A percentile compares a stretch with the other conserved stretches of the same genome.
phyloP scores from a whole-genome alignment of 2,888 invertebrate genomes.

The Hybos culiciformis region DNA sequence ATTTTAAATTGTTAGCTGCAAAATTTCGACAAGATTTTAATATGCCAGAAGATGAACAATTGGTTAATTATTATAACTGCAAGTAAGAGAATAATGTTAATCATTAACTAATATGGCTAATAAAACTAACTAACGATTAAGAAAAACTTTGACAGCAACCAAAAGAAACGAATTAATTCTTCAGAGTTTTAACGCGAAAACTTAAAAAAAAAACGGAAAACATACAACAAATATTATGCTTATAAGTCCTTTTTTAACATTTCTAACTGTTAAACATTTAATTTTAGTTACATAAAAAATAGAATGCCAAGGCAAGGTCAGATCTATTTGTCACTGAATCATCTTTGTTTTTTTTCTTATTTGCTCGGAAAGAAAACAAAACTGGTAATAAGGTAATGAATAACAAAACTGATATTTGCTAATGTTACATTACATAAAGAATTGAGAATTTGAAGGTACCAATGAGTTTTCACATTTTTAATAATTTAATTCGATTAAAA shows the following conservation, averaged over 20 bases:
- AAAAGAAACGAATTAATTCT: no score
- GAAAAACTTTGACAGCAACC: no score
- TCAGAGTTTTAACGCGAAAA: no score
- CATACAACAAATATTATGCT: not conserved
- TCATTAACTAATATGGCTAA: no score
- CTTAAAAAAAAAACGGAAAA: no score
- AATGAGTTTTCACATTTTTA: no score
- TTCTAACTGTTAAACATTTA: not conserved
- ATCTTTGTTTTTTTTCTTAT: constrained; percentile 91
- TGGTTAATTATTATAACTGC: constrained; percentile 90
- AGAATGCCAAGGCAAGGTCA: constrained; percentile 91
- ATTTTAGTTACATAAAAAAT: constrained; percentile 78
- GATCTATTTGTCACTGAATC: constrained; percentile 92
- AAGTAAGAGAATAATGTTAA: constrained; percentile 46
- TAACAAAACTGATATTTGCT: no score
- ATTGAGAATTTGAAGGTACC: no score
- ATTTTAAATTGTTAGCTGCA: constrained; percentile 67
- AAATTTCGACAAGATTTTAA: constrained; percentile 79
- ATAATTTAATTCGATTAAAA: no score
- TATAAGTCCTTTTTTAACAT: not conserved
- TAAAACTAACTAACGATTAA: no score
- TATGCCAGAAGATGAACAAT: constrained; percentile 84
- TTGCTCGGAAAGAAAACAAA: constrained; percentile 84
- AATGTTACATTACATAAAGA: no score
- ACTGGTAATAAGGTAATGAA: constrained; percentile 69